phyloP scores from a whole-genome alignment of 2,888 invertebrate species.

The Tenthredo notha region DNA sequence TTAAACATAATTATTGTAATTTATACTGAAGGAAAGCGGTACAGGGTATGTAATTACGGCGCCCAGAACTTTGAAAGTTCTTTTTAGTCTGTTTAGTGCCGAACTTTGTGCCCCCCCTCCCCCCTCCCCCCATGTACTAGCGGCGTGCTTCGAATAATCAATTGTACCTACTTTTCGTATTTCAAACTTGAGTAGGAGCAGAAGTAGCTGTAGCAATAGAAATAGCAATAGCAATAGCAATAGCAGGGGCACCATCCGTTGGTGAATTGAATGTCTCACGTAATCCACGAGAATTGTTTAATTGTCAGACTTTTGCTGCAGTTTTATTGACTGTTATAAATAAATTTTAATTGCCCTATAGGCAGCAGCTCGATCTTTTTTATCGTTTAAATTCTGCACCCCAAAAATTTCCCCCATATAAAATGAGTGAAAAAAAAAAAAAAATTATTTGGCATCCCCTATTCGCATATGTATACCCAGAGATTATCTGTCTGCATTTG shows the following conservation, averaged over 20 bases:
- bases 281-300: slow-evolving; percentile 16
- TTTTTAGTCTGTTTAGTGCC: slow-evolving; percentile 40
- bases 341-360: not conserved
- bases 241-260: not conserved
- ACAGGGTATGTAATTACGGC: slow-evolving; percentile 26
- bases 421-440: not conserved
- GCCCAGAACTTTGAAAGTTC: slow-evolving; percentile 29
- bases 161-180: slow-evolving; percentile 34
- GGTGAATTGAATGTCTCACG: not conserved
- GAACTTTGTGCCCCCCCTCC: slow-evolving; percentile 33
- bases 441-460: not conserved
- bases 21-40: slow-evolving; percentile 13
- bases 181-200: not conserved
- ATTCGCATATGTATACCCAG: not conserved
- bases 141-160: slow-evolving; percentile 47
- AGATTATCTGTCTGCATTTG: not conserved
- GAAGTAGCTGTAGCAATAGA: not conserved
- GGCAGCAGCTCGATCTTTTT: not conserved
- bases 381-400: not conserved
- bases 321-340: not conserved
- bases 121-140: slow-evolving; percentile 28
- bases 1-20: slow-evolving; percentile 54
- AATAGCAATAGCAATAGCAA: not conserved
- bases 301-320: slow-evolving; percentile 7
- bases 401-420: not conserved